phyloP scores from a whole-genome alignment of 2,888 invertebrate species.

The Esperia sulphurella region DNA sequence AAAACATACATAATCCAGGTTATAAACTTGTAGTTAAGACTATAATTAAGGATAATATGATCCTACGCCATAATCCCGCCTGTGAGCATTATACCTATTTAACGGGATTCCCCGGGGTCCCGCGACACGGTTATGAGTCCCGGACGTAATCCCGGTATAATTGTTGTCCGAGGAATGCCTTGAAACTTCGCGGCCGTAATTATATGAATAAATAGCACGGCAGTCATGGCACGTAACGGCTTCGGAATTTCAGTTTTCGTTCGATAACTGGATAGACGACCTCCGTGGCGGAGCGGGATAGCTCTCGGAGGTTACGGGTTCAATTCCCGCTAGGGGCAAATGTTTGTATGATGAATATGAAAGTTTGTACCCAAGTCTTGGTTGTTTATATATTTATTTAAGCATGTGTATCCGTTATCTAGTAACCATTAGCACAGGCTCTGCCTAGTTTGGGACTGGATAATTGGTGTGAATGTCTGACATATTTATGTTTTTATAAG shows the following conservation, averaged over 20 bases:
- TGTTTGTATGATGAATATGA: too few relatives aligned
- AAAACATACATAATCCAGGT: slow-evolving; percentile 28
- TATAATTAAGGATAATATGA: slow-evolving; percentile 69
- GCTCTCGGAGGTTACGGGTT: too few relatives aligned
- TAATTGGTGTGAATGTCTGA: too few relatives aligned
- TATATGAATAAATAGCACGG: slow-evolving; percentile 42
- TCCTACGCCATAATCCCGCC: slow-evolving; percentile 58
- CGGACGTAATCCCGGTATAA: slow-evolving; percentile 65
- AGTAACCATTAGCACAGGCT: too few relatives aligned
- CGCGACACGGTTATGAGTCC: slow-evolving; percentile 63
- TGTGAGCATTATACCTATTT: slow-evolving; percentile 70
- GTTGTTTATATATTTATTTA: too few relatives aligned
- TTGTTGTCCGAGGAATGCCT: slow-evolving; percentile 70
- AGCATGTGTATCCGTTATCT: too few relatives aligned
- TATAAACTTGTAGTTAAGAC: slow-evolving; percentile 65
- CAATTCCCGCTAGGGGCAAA: too few relatives aligned
- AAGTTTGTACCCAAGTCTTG: too few relatives aligned
- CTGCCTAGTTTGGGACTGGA: too few relatives aligned
- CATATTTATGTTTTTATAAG: too few relatives aligned
- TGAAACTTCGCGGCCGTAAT: slow-evolving; percentile 55
- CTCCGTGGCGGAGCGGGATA: too few relatives aligned
- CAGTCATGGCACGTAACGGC: slow-evolving; percentile 22
- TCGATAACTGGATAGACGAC: slow-evolving; percentile 8
- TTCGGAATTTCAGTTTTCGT: neutral
- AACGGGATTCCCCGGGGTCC: slow-evolving; percentile 50